Conservation (phyloP, 2,888 invertebrate genomes). For the Mesorhabditis sp. region DNA sequence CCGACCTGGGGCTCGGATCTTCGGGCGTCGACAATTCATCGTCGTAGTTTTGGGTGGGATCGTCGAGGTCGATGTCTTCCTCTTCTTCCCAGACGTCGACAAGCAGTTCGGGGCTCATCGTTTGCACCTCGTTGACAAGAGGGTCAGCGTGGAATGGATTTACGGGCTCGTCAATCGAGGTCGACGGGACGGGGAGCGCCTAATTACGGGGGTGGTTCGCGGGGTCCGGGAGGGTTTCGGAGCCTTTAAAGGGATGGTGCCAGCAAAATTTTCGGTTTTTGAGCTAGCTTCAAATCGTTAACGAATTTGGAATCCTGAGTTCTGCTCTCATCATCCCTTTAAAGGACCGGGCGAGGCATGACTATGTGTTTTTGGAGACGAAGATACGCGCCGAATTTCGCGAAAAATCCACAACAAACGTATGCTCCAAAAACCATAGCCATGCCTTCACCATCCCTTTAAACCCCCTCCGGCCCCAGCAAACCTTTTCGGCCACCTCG, state of each 20-base stretch:
- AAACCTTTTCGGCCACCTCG: background rate
- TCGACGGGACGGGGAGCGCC: too few species aligned
- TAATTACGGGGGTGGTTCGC: background rate
- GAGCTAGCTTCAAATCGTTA: background rate
- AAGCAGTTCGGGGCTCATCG: background rate
- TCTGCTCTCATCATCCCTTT: background rate
- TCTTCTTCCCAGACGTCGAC: conserved; percentile 15
- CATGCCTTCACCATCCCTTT: too few species aligned
- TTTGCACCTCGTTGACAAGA: background rate
- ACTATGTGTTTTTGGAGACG: too few species aligned
- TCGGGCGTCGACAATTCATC: conserved; percentile 3
- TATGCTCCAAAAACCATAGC: too few species aligned
- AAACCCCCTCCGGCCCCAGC: too few species aligned
- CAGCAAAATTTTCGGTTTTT: background rate
- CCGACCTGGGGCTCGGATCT: background rate
- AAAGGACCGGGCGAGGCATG: too few species aligned
- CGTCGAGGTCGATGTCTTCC: background rate
- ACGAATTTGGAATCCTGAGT: background rate
- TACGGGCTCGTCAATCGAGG: background rate
- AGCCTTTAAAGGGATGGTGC: background rate
- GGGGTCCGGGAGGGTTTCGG: background rate
- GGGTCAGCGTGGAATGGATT: background rate
- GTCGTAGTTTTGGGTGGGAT: background rate
- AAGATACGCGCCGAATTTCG: too few species aligned
- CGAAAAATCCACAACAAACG: too few species aligned